Evolutionary conservation across 2,797 vertebrate genomes (phyloP).

Genomic region (Gallirallus australis): DNA sequence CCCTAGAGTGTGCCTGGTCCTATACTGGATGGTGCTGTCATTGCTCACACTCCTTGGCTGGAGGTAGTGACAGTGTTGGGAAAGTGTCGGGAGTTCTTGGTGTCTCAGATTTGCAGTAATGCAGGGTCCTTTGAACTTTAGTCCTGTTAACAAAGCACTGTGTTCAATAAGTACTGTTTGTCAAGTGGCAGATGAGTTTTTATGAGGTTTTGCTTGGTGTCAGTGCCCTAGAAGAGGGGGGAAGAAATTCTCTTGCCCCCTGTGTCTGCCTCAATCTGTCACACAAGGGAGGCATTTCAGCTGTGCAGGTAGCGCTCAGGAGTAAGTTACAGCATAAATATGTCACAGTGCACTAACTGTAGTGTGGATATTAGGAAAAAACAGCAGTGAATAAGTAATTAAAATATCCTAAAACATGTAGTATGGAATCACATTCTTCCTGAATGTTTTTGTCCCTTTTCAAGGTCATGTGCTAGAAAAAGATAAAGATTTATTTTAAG

Average conservation of each 20-base stretch:
- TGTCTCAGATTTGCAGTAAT: neutral
- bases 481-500: slow-evolving; percentile 48
- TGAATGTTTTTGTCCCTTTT: slow-evolving; percentile 22
- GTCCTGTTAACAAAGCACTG: neutral
- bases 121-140: neutral
- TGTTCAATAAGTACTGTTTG: neutral
- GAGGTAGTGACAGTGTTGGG: neutral
- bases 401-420: neutral
- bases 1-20: rapidly evolving
- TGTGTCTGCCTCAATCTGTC: neutral
- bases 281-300: neutral
- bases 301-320: neutral
- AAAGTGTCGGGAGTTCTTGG: neutral
- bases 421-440: neutral
- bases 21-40: slow-evolving; percentile 14
- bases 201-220: neutral
- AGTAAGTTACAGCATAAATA: neutral
- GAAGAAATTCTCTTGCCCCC: neutral
- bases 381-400: neutral
- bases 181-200: neutral
- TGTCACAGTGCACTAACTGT: rapidly evolving
- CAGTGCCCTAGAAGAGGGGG: neutral
- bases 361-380: neutral
- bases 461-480: slow-evolving; percentile 50
- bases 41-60: rapidly evolving